Base-by-base conservation (phyloP, 1,140 invertebrate genomes). In the Antheraea mylitta region DNA sequence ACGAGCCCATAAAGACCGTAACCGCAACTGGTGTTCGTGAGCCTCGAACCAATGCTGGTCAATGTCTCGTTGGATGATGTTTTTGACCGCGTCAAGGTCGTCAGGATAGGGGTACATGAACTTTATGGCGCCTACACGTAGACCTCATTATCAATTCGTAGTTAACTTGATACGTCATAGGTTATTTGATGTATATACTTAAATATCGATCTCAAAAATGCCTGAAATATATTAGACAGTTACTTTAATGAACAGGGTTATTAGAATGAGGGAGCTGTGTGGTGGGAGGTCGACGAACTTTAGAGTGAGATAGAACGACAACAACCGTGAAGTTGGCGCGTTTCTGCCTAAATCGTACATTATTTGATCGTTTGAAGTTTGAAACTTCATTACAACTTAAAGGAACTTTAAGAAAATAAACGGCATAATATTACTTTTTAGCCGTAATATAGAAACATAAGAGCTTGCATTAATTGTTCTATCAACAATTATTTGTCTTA, bases 261-360 rank as follows among this genome's bases (percentile, higher is more conserved):
- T 87, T 88, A 91, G 85, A 86, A 86, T 82, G 85, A 89, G 83
- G 86, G 82, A 86, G 80, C 80, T 71, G 78, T 76, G 83, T 83
- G 79, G 78, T 85, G 79, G 80, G 76, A 81, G 89, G 88, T 78
- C 89, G 86, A 89, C 89, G 89, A 90, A 87, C 89, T 71, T 79
- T 66, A 87, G 88, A 90, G 82, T 72, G 87, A 89, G 89, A 91
- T 74, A 68, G 88, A 91, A 72, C 81, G 83, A 91, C 88, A 91
- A 91, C 88, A 91, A 89, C 83, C 71, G 74, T 89, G 89, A 91
- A 91, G 87, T 91, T 91, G 80, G 85, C 81, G 82, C 87, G 83
- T 69, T 79, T 59, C 22, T 59, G 64, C 58, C 53, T 58, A 7
- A 30, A 76, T 71, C 60, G 8, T 61, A 22, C 22, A 16, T 30